Evolutionary conservation across 2,113 vertebrate genomes (phyloP).

Genomic region (Lycocorax pyrrhopterus): DNA sequence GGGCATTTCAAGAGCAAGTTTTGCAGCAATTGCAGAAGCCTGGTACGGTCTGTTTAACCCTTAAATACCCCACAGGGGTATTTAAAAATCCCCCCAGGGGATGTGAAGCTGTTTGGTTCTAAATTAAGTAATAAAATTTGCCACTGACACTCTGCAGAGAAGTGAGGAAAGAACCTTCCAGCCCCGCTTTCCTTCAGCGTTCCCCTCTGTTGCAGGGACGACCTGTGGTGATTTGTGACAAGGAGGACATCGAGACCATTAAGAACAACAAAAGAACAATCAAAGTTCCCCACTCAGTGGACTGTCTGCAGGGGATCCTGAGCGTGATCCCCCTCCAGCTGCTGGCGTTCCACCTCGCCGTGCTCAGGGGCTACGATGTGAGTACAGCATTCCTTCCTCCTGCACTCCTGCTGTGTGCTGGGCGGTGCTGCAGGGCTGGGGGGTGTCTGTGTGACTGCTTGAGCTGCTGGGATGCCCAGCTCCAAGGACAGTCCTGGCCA

Average conservation of each 20-base stretch:
- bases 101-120: neutral
- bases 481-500: neutral
- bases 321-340: conserved; percentile 96
- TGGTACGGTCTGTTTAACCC: neutral
- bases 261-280: conserved; percentile 90
- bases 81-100: neutral
- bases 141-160: neutral
- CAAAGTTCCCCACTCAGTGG: conserved; percentile 93
- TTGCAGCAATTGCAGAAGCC: neutral
- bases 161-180: neutral
- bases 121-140: neutral
- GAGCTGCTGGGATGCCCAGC: neutral
- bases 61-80: neutral
- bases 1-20: neutral
- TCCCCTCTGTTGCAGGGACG: conserved; percentile 77
- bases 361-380: conserved; percentile 92
- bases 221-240: conserved; percentile 94
- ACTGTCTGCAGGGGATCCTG: conserved; percentile 95
- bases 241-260: conserved; percentile 92
- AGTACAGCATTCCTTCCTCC: conserved; percentile 48
- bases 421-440: neutral
- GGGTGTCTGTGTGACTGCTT: neutral
- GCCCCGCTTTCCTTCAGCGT: neutral
- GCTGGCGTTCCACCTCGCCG: conserved; percentile 95
- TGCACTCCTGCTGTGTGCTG: neutral